phyloP scores from a whole-genome alignment of 2,797 vertebrate genomes.

The Coranthus polyacanthus region DNA sequence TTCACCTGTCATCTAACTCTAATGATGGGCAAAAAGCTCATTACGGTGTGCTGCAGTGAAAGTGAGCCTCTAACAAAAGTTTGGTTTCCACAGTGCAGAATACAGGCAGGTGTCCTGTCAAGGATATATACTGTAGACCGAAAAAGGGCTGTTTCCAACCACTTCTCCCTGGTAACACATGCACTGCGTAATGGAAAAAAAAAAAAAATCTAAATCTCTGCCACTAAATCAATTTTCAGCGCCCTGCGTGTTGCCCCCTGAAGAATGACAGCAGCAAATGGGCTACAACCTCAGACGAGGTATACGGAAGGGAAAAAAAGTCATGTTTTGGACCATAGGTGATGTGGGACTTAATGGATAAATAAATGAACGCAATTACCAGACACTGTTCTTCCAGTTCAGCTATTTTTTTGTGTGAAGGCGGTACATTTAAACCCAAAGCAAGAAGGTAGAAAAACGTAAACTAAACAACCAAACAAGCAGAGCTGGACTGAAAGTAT shows the following conservation, averaged over 20 bases:
- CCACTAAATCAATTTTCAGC: constrained; percentile 81
- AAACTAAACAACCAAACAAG: no score
- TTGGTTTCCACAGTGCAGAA: constrained; percentile 1
- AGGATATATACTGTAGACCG: constrained; percentile 10
- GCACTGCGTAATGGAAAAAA: constrained; percentile 81
- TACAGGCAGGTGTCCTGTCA: constrained; percentile 36
- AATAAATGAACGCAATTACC: constrained; percentile 9
- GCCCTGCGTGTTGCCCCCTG: constrained; percentile 58
- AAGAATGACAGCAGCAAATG: constrained; percentile 57
- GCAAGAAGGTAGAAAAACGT: no score
- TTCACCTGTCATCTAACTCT: constrained; percentile 42
- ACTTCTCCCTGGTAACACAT: constrained; percentile 61
- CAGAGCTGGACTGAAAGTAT: no score
- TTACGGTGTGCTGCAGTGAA: constrained; percentile 24
- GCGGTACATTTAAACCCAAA: not conserved
- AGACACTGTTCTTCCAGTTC: not conserved
- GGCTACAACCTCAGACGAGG: constrained; percentile 35
- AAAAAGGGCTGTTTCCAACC: constrained; percentile 19
- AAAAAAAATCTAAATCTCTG: constrained; percentile 77
- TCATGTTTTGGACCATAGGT: constrained; percentile 5
- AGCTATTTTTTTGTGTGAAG: not conserved
- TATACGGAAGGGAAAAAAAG: constrained; percentile 15
- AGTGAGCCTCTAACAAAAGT: not conserved
- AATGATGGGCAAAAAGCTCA: constrained; percentile 48
- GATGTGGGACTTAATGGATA: constrained; percentile 3